Evolutionary conservation across 1,140 invertebrate species (phyloP).

Genomic region (Octopus bimaculoides): DNA sequence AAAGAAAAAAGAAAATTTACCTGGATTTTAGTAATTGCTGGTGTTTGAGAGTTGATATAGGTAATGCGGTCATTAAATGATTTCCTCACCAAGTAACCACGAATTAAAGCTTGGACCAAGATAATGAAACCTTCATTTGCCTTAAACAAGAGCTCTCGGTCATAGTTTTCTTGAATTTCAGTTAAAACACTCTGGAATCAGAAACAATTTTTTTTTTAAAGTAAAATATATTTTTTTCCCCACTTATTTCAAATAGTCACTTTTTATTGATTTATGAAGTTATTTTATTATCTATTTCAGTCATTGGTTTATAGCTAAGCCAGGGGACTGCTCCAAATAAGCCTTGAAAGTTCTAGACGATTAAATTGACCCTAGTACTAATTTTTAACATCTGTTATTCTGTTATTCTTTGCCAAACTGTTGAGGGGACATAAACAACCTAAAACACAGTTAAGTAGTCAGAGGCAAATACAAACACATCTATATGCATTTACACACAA

Average conservation of each 20-base stretch:
- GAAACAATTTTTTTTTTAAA: constrained; percentile 4
- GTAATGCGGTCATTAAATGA: constrained; percentile 57
- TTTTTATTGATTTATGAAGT: background rate
- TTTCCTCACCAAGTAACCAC: constrained; percentile 67
- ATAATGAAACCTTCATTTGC: constrained; percentile 54
- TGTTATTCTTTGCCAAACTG: too few species aligned
- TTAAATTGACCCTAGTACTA: too few species aligned
- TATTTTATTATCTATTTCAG: too few species aligned
- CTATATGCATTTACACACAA: too few species aligned
- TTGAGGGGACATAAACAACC: too few species aligned
- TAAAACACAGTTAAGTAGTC: too few species aligned
- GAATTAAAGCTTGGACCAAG: constrained; percentile 65
- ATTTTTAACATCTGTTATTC: too few species aligned
- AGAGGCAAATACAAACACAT: too few species aligned
- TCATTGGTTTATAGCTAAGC: too few species aligned
- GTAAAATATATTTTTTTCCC: background rate
- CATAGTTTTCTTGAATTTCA: constrained; percentile 51
- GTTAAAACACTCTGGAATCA: constrained; percentile 43
- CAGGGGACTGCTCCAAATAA: too few species aligned
- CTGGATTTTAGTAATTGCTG: constrained; percentile 64
- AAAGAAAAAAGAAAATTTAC: constrained; percentile 27
- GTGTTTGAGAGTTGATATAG: constrained; percentile 61
- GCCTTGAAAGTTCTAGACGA: too few species aligned
- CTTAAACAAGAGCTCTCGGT: constrained; percentile 49
- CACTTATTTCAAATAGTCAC: background rate